A percentile compares a stretch with the other conserved stretches of the same genome.
These are phyloP conservation scores for Pheosia gnoma DNA, from an alignment of 2,888 invertebrate species.

Conservation along the genomic window DNA sequence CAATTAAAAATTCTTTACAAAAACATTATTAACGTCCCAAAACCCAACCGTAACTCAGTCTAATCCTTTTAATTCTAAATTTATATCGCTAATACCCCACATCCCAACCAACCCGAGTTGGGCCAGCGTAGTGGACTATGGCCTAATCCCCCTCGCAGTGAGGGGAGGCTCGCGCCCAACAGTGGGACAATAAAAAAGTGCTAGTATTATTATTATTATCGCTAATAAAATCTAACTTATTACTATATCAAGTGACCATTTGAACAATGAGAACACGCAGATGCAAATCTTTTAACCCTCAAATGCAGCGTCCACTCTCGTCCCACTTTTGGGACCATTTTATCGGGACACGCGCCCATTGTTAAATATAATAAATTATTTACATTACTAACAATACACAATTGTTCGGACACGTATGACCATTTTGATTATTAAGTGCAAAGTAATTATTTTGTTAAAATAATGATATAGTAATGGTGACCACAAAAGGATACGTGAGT, in stretches of 20 bases:
- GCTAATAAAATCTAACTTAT: constrained; percentile 31
- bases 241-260: constrained; percentile 34
- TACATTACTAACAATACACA: constrained; percentile 57
- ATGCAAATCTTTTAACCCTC: constrained; percentile 55
- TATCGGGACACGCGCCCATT: constrained; percentile 65
- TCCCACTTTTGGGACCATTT: constrained; percentile 52
- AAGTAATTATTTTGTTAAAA: constrained; percentile 76
- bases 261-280: constrained; percentile 42
- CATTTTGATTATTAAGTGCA: constrained; percentile 61
- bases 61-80: constrained; percentile 20
- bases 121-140: no score
- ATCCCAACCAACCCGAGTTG: no score
- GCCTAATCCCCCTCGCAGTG: no score
- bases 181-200: no score
- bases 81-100: constrained; percentile 30
- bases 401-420: constrained; percentile 58
- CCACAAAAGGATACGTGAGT: constrained; percentile 50
- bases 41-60: constrained; percentile 13
- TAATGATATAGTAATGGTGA: constrained; percentile 59
- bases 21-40: constrained; percentile 30
- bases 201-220: constrained; percentile 25
- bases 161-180: no score
- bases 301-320: constrained; percentile 40
- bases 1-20: constrained; percentile 20
- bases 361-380: constrained; percentile 61